Percentiles rank a stretch among this genome's conserved stretches.
These are phyloP conservation scores for Nasonia giraulti DNA, from an alignment of 1,140 invertebrate genomes.

Conservation along the genomic window DNA sequence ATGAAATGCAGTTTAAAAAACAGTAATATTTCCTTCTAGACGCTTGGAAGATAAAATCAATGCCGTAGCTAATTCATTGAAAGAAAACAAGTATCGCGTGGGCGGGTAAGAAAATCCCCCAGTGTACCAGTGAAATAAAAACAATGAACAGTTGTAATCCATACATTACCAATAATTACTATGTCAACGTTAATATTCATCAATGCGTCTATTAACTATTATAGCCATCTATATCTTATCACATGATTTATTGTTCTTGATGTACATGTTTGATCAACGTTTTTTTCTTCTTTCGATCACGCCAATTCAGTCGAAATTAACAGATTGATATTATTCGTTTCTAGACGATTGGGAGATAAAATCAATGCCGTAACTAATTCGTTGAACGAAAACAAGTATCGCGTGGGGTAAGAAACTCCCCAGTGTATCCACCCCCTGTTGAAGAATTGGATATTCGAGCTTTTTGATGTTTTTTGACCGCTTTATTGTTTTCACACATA, in stretches of 20 bases:
- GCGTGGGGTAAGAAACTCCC: constrained; percentile 51
- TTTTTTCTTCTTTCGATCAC: background rate
- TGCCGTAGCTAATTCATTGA: constrained; percentile 53
- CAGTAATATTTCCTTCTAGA: constrained; percentile 51
- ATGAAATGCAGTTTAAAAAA: constrained; percentile 38
- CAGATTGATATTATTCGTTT: constrained; percentile 39
- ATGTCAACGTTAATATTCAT: constrained; percentile 31
- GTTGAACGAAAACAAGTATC: constrained; percentile 53
- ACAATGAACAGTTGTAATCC: constrained; percentile 6
- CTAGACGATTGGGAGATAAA: constrained; percentile 53
- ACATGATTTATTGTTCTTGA: background rate
- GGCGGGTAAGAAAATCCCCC: constrained; percentile 52
- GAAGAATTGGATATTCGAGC: constrained; percentile 41
- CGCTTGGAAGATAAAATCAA: constrained; percentile 54
- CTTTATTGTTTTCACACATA: constrained; percentile 34
- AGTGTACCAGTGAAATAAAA: constrained; percentile 51
- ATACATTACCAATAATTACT: constrained; percentile 28
- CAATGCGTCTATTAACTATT: constrained; percentile 43
- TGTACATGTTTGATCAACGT: background rate
- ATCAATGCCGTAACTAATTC: constrained; percentile 49
- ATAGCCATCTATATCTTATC: background rate
- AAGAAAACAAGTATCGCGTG: constrained; percentile 54
- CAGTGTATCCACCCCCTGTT: constrained; percentile 20
- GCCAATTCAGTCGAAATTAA: background rate
- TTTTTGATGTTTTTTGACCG: constrained; percentile 35